Conservation (phyloP, 2,113 vertebrate species). For the Pitta sordida region DNA sequence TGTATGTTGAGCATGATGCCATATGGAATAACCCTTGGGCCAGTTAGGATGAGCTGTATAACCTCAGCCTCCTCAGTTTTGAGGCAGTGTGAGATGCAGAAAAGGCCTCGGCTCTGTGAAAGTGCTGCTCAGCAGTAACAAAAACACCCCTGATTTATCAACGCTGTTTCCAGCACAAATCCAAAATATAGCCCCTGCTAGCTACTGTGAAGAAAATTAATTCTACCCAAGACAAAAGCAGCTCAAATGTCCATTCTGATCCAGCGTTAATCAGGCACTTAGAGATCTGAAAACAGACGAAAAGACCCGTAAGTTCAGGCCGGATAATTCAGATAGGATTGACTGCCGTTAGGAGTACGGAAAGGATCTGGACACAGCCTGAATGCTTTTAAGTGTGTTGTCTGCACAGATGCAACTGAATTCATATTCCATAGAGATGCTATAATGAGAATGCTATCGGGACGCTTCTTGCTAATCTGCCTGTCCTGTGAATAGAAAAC, state of each 20-base stretch:
- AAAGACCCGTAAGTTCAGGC: background rate
- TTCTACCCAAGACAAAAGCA: background rate
- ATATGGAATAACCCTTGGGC: background rate
- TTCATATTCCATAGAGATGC: background rate
- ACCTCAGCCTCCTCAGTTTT: background rate
- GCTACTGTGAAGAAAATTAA: background rate
- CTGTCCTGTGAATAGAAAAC: background rate
- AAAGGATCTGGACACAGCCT: background rate
- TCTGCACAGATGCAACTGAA: background rate
- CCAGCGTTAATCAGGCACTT: background rate
- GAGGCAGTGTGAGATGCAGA: background rate
- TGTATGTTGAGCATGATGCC: rapidly evolving
- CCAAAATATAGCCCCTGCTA: background rate
- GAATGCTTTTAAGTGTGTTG: background rate
- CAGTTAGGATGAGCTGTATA: background rate
- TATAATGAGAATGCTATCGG: background rate
- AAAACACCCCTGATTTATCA: background rate
- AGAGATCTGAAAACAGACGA: background rate
- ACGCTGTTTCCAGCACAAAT: background rate
- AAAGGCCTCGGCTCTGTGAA: background rate
- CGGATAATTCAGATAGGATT: background rate
- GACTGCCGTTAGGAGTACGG: background rate
- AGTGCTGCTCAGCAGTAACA: background rate
- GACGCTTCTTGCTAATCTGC: background rate
- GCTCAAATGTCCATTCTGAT: background rate